Conservation (phyloP, 2,113 vertebrate genomes). For the Poeciliopsis retropinna region DNA sequence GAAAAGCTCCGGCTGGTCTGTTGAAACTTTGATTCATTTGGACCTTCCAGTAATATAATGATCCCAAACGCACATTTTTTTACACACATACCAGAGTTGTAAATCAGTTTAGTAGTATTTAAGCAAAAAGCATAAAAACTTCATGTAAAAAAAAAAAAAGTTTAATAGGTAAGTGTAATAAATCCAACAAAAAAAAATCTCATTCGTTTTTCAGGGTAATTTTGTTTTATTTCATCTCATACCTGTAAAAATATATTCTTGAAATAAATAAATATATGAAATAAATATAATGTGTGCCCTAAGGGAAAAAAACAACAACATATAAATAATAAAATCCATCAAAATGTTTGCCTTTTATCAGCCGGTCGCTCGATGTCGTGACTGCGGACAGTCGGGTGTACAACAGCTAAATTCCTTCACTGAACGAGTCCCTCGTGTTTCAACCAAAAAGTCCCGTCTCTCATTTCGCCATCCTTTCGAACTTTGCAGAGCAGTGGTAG, state of each 20-base stretch:
- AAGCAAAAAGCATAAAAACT: neutral
- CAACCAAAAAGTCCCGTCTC: conserved; percentile 20
- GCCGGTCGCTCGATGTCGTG: conserved; percentile 49
- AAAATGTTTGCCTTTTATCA: conserved; percentile 46
- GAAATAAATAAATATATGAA: conserved; percentile 87
- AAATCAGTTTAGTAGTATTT: neutral
- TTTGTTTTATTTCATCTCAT: conserved; percentile 72
- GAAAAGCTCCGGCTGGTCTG: neutral
- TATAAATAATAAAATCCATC: conserved; percentile 80
- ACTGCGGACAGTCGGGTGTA: conserved; percentile 38
- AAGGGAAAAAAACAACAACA: conserved; percentile 43
- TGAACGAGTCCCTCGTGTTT: conserved; percentile 29
- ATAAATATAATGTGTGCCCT: conserved; percentile 81
- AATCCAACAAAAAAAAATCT: conserved; percentile 51
- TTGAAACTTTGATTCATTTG: neutral
- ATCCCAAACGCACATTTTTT: neutral
- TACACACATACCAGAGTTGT: neutral
- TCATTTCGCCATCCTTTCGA: conserved; percentile 40
- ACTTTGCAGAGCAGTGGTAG: conserved; percentile 35
- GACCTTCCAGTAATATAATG: neutral
- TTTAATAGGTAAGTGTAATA: neutral
- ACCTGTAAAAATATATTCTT: conserved; percentile 84
- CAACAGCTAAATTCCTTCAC: conserved; percentile 71
- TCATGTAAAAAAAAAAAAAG: too few species aligned
- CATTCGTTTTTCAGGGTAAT: conserved; percentile 46